Conservation (phyloP, 2,797 vertebrate genomes). For the Bradypus variegatus region DNA sequence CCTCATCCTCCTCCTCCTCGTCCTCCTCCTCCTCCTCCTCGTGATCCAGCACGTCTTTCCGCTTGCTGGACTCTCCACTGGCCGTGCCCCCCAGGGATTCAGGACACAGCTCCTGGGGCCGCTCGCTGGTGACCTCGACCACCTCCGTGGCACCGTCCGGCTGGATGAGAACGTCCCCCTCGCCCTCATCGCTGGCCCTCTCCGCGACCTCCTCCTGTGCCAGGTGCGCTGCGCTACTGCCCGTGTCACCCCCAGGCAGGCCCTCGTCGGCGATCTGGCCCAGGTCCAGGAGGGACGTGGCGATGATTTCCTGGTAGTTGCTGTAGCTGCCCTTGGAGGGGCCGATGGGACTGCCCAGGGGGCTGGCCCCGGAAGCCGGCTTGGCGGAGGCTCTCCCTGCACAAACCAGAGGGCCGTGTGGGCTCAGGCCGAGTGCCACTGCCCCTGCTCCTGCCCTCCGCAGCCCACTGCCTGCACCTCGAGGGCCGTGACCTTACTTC, state of each 20-base stretch:
- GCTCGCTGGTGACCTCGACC: slow-evolving; percentile 73
- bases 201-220: slow-evolving; percentile 64
- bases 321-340: slow-evolving; percentile 76
- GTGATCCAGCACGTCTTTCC: slow-evolving; percentile 58
- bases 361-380: slow-evolving; percentile 60
- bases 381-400: slow-evolving; percentile 70
- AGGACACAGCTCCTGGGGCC: slow-evolving; percentile 68
- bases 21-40: slow-evolving; percentile 69
- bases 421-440: too few species aligned
- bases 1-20: slow-evolving; percentile 67
- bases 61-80: slow-evolving; percentile 70
- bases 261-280: slow-evolving; percentile 78
- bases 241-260: slow-evolving; percentile 68
- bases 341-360: slow-evolving; percentile 48
- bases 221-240: slow-evolving; percentile 47
- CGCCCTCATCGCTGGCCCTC: slow-evolving; percentile 68
- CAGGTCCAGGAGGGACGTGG: slow-evolving; percentile 87
- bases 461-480: not conserved
- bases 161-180: slow-evolving; percentile 75
- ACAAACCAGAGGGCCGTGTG: not conserved
- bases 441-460: not conserved
- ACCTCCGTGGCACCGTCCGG: slow-evolving; percentile 75
- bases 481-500: not conserved
- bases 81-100: slow-evolving; percentile 61
- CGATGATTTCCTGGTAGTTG: slow-evolving; percentile 81